phyloP scores from a whole-genome alignment of 2,797 vertebrate species.

The Poecilia wingei region DNA sequence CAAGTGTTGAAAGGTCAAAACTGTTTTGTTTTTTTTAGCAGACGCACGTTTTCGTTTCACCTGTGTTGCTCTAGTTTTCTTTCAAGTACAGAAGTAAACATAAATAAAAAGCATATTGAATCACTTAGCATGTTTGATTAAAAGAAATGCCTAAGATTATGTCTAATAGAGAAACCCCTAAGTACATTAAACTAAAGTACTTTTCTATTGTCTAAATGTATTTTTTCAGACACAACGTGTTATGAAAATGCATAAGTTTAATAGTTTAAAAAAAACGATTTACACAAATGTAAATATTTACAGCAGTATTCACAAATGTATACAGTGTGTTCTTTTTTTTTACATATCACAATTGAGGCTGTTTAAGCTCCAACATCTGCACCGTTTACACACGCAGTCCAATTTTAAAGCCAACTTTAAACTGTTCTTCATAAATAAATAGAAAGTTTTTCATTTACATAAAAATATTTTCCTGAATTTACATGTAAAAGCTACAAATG shows the following conservation, averaged over 20 bases:
- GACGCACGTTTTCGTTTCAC: background rate
- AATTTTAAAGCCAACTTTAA: constrained; percentile 16
- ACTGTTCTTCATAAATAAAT: constrained; percentile 57
- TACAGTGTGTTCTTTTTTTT: constrained; percentile 11
- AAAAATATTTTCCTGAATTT: constrained; percentile 35
- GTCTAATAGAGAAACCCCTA: background rate
- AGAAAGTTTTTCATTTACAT: constrained; percentile 50
- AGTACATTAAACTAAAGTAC: background rate
- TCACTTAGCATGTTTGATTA: background rate
- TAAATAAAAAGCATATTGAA: background rate
- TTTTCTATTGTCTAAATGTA: background rate
- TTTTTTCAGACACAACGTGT: background rate
- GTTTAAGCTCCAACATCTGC: background rate
- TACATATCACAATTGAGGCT: background rate
- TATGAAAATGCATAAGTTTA: constrained; percentile 47
- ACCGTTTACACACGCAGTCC: constrained; percentile 39
- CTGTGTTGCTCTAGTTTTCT: background rate
- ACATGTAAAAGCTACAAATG: constrained; percentile 29
- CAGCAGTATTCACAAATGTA: constrained; percentile 65
- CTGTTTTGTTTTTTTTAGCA: background rate
- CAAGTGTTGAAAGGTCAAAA: background rate
- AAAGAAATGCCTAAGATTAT: background rate
- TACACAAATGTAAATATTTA: constrained; percentile 63
- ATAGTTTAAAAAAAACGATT: constrained; percentile 63
- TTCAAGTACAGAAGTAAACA: background rate